Conservation (phyloP, 2,888 invertebrate genomes). For the Tinea semifulvella region DNA sequence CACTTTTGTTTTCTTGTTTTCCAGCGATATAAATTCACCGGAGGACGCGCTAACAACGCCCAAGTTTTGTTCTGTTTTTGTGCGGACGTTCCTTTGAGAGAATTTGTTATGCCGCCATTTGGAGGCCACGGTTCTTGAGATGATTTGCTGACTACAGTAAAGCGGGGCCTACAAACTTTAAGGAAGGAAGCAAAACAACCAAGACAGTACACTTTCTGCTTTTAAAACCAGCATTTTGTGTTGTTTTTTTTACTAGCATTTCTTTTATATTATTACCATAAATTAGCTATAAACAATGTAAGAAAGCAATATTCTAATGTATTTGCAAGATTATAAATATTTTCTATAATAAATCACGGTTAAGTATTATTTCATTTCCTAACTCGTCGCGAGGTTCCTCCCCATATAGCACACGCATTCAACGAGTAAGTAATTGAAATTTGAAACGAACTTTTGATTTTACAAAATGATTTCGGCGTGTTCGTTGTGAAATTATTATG, state of each 20-base stretch:
- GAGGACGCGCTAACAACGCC: constrained; percentile 48
- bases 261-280: constrained; percentile 2
- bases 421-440: constrained; percentile 65
- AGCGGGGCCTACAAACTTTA: constrained; percentile 5
- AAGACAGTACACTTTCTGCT: not conserved
- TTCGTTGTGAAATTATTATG: constrained; percentile 57
- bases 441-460: constrained; percentile 64
- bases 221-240: not conserved
- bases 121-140: constrained; percentile 31
- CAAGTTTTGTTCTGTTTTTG: constrained; percentile 59
- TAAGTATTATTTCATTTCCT: constrained; percentile 67
- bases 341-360: constrained; percentile 59
- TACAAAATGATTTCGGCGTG: constrained; percentile 50
- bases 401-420: constrained; percentile 58
- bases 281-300: constrained; percentile 1
- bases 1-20: constrained; percentile 66
- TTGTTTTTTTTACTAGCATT: not conserved
- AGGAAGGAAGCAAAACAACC: constrained; percentile 3
- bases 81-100: constrained; percentile 48
- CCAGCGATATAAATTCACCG: constrained; percentile 58
- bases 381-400: constrained; percentile 20
- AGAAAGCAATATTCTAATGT: constrained; percentile 19
- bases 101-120: constrained; percentile 36
- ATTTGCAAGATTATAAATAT: constrained; percentile 49
- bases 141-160: constrained; percentile 19